These are phyloP conservation scores for Hoplodrina ambigua DNA, from an alignment of 2,888 invertebrate genomes.

Conservation along the genomic window DNA sequence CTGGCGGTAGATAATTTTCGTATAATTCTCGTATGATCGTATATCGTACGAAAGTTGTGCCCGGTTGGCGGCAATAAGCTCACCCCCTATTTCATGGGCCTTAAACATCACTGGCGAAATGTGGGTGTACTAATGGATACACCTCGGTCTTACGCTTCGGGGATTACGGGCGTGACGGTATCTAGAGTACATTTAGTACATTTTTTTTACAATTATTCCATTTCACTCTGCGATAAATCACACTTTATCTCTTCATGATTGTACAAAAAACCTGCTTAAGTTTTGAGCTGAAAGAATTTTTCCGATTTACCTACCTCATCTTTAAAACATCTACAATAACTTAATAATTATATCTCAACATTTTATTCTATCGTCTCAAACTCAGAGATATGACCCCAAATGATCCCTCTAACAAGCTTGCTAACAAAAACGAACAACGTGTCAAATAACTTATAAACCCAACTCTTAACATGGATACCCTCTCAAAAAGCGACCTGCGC, in stretches of 20 bases:
- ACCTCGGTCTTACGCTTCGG: too few species aligned
- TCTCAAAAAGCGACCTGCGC: conserved; percentile 37
- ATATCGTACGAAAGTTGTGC: neutral
- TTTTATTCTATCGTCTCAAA: neutral
- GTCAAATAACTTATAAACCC: conserved; percentile 26
- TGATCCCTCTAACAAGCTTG: conserved; percentile 12
- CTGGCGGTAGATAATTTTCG: neutral
- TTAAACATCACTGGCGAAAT: too few species aligned
- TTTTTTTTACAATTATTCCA: neutral
- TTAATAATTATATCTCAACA: neutral
- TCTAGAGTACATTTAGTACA: neutral
- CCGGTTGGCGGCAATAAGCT: too few species aligned
- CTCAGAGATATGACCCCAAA: conserved; percentile 14
- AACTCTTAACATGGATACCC: conserved; percentile 30
- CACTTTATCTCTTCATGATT: too few species aligned
- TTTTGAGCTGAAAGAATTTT: too few species aligned
- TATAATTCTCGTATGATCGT: too few species aligned
- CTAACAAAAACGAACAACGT: conserved; percentile 30
- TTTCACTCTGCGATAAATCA: neutral
- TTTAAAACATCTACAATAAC: neutral
- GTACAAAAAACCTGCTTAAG: too few species aligned
- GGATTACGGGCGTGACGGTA: too few species aligned
- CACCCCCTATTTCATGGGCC: too few species aligned
- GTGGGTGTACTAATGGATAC: too few species aligned
- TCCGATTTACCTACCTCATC: too few species aligned